Evolutionary conservation across 1,140 invertebrate genomes (phyloP).

Genomic region (Vanessa atalanta): DNA sequence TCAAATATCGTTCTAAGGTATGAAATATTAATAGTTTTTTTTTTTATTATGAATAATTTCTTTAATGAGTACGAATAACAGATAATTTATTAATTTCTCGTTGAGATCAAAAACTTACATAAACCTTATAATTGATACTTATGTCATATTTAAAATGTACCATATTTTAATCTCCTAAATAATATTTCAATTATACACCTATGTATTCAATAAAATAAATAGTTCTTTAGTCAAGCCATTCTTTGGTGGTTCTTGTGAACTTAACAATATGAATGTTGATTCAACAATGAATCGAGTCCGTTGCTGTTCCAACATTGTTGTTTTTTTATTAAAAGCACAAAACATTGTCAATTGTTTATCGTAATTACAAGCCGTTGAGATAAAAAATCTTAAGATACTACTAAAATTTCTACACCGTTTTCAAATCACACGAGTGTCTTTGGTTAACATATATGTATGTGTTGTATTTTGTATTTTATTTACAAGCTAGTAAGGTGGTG

Average conservation of each 20-base stretch:
- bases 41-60: too few species aligned
- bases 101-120: slow-evolving; percentile 13
- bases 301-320: not conserved
- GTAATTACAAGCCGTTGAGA: not conserved
- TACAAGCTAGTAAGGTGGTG: slow-evolving; percentile 16
- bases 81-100: slow-evolving; percentile 2
- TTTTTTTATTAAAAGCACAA: not conserved
- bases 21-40: not conserved
- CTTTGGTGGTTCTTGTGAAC: slow-evolving; percentile 7
- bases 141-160: not conserved
- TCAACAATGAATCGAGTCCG: not conserved
- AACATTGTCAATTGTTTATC: not conserved
- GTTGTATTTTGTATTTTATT: slow-evolving; percentile 8
- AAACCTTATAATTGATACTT: not conserved
- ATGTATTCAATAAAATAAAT: slow-evolving; percentile 9
- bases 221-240: slow-evolving; percentile 6
- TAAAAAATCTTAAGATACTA: not conserved
- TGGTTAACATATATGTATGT: slow-evolving; percentile 18
- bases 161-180: slow-evolving; percentile 2
- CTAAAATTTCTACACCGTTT: not conserved
- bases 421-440: slow-evolving; percentile 37
- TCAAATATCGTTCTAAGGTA: not conserved
- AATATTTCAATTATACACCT: not conserved
- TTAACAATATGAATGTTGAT: too few species aligned
- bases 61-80: not conserved